These are phyloP conservation scores for Hydroisotoma schaefferi DNA, from an alignment of 2,888 invertebrate species.

Conservation along the genomic window DNA sequence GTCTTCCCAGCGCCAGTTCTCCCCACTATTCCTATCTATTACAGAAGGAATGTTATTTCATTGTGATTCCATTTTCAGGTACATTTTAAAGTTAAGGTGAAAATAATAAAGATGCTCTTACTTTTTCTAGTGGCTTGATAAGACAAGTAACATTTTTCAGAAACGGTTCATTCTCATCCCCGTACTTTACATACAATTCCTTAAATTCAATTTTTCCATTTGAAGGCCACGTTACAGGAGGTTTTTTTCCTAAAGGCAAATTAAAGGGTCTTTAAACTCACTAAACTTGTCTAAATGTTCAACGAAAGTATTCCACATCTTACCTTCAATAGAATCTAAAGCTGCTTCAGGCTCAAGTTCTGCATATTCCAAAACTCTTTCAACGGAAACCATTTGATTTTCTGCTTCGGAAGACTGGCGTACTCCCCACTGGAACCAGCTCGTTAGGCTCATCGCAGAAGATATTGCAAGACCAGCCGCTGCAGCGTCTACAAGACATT, in stretches of 20 bases:
- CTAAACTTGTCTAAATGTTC: background rate
- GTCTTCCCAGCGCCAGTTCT: slow-evolving; percentile 90
- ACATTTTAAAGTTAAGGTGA: background rate
- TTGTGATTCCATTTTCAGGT: too few relatives aligned
- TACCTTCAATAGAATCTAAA: slow-evolving; percentile 48
- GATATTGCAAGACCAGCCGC: slow-evolving; percentile 71
- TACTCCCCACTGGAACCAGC: slow-evolving; percentile 56
- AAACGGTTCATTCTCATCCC: slow-evolving; percentile 48
- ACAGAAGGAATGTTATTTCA: too few relatives aligned
- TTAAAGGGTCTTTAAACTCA: background rate
- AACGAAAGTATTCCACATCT: background rate
- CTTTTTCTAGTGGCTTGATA: slow-evolving; percentile 55
- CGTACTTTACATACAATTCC: slow-evolving; percentile 37
- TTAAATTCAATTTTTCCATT: slow-evolving; percentile 39
- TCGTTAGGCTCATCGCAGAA: slow-evolving; percentile 68
- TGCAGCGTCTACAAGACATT: slow-evolving; percentile 13
- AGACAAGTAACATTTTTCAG: slow-evolving; percentile 53
- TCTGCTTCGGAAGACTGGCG: slow-evolving; percentile 69
- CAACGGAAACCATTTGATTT: slow-evolving; percentile 51
- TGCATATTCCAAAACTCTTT: slow-evolving; percentile 56
- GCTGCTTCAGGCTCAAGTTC: slow-evolving; percentile 54
- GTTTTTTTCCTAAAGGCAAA: slow-evolving; percentile 24
- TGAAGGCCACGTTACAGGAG: slow-evolving; percentile 41
- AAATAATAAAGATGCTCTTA: slow-evolving; percentile 35
- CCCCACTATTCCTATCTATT: slow-evolving; percentile 64